Conservation (phyloP, 2,888 invertebrate genomes). For the Herminia tarsipennalis region DNA sequence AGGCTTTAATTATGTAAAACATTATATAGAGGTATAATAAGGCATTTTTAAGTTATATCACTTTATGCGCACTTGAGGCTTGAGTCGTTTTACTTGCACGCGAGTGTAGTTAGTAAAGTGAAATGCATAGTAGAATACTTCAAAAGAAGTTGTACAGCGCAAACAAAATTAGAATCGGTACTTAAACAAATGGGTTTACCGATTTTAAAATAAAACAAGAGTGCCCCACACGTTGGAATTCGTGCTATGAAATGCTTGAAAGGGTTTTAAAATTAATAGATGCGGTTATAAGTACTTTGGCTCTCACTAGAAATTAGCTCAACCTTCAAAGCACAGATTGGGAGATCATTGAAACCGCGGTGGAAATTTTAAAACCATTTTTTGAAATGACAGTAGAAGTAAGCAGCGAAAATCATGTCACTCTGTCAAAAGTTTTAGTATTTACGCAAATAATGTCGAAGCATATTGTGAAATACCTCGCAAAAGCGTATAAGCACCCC, state of each 20-base stretch:
- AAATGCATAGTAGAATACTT: slow-evolving; percentile 3
- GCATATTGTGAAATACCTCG: slow-evolving; percentile 3
- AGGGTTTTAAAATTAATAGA: slow-evolving; percentile 4
- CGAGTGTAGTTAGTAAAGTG: not conserved
- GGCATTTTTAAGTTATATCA: no score
- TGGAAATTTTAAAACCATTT: slow-evolving; percentile 6
- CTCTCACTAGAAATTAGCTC: slow-evolving; percentile 6
- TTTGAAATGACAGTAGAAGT: slow-evolving; percentile 5
- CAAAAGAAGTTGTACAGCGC: not conserved
- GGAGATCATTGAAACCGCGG: not conserved
- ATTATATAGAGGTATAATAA: no score
- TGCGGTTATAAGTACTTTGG: slow-evolving; percentile 8
- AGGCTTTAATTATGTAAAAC: no score
- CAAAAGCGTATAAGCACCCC: no score
- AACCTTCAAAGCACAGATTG: not conserved
- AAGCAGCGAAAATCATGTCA: slow-evolving; percentile 6
- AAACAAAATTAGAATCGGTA: not conserved
- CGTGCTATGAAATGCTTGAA: slow-evolving; percentile 2
- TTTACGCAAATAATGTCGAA: slow-evolving; percentile 4
- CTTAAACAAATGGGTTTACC: slow-evolving; percentile 5
- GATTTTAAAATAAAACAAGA: slow-evolving; percentile 6
- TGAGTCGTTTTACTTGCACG: no score
- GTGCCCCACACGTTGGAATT: slow-evolving; percentile 1
- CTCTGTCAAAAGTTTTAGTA: slow-evolving; percentile 2
- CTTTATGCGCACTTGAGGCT: no score